Conservation (phyloP, 2,888 invertebrate species). For the Glaucopsyche alexis region DNA sequence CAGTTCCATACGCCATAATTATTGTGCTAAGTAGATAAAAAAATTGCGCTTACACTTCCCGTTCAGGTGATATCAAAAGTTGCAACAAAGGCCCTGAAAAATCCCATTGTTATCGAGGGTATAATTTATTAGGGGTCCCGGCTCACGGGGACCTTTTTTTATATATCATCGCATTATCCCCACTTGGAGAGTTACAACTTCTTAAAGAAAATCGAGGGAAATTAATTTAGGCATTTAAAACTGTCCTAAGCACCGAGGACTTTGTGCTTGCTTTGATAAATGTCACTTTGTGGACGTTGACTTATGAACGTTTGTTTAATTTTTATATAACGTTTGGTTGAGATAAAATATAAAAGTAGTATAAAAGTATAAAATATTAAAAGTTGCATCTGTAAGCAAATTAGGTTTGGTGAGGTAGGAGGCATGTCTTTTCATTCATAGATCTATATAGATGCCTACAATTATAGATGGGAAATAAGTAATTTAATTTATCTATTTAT, state of each 20-base stretch:
- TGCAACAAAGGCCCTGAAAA: constrained; percentile 78
- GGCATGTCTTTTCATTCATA: no score
- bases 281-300: constrained; percentile 46
- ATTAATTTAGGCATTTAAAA: constrained; percentile 78
- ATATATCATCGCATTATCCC: constrained; percentile 81
- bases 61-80: constrained; percentile 80
- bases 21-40: constrained; percentile 29
- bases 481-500: no score
- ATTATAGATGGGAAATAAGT: no score
- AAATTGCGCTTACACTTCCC: constrained; percentile 43
- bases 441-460: no score
- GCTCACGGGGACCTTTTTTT: constrained; percentile 78
- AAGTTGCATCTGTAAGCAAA: no score
- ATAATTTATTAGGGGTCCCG: constrained; percentile 78
- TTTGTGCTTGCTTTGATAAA: constrained; percentile 69
- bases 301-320: constrained; percentile 41
- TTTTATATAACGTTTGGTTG: constrained; percentile 30
- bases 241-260: constrained; percentile 71
- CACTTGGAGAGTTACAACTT: constrained; percentile 78
- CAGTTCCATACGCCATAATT: constrained; percentile 12
- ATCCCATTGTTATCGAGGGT: constrained; percentile 81
- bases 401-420: background rate
- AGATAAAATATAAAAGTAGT: background rate
- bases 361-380: no score
- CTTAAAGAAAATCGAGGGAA: constrained; percentile 78